Conservation (phyloP, 2,888 invertebrate genomes). For the Dichetophora obliterata region DNA sequence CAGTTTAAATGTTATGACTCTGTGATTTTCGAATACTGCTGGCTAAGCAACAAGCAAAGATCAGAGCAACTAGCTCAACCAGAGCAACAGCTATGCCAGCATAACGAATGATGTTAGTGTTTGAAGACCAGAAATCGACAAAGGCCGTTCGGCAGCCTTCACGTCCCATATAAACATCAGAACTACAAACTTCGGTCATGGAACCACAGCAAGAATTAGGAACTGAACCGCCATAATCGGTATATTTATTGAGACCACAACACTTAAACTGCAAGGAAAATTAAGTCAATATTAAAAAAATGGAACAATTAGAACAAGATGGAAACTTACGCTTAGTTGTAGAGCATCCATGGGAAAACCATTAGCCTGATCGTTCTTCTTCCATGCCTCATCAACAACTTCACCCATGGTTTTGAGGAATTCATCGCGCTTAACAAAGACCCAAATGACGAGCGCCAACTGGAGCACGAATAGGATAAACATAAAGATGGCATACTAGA, state of each 20-base stretch:
- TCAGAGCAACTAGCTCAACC: conserved; percentile 80
- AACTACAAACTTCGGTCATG: conserved; percentile 47
- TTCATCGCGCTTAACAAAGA: conserved; percentile 75
- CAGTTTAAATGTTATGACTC: conserved; percentile 6
- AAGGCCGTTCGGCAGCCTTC: conserved; percentile 55
- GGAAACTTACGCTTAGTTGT: conserved; percentile 59
- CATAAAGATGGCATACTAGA: conserved; percentile 80
- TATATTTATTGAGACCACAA: conserved; percentile 57
- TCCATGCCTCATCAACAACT: conserved; percentile 70
- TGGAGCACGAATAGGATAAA: conserved; percentile 80
- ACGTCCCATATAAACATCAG: conserved; percentile 46
- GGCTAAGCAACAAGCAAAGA: conserved; percentile 87
- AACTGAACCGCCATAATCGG: conserved; percentile 52
- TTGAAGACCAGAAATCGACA: conserved; percentile 68
- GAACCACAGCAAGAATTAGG: conserved; percentile 64
- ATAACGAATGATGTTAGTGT: conserved; percentile 73
- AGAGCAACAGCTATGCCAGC: conserved; percentile 78
- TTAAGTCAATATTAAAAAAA: neutral
- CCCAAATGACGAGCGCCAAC: conserved; percentile 78
- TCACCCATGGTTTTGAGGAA: conserved; percentile 71
- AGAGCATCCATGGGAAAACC: conserved; percentile 61
- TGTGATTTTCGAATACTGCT: conserved; percentile 80
- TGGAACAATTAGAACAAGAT: neutral
- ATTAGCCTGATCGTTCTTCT: conserved; percentile 51
- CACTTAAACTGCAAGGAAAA: conserved; percentile 57